A percentile compares a stretch with the other conserved stretches of the same genome.
These are phyloP conservation scores for Apotomis betuletana DNA, from an alignment of 2,888 invertebrate genomes.

Conservation along the genomic window DNA sequence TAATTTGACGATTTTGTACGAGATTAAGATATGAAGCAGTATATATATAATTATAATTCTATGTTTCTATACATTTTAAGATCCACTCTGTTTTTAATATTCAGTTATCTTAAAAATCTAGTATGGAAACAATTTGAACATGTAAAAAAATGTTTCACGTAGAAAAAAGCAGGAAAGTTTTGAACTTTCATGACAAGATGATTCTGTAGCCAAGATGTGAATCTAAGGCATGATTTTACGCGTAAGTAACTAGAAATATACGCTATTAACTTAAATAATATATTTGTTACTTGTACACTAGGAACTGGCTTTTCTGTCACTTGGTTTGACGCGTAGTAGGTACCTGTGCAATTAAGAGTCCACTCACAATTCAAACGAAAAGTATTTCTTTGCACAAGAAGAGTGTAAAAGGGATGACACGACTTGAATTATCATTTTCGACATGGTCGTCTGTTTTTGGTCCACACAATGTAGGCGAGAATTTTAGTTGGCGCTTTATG, in stretches of 20 bases:
- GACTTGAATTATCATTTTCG: not conserved
- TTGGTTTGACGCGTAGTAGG: not conserved
- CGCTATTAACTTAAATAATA: constrained; percentile 4
- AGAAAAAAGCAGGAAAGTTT: too few relatives aligned
- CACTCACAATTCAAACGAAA: not conserved
- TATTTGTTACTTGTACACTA: constrained; percentile 23
- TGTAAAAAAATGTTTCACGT: too few relatives aligned
- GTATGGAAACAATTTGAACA: too few relatives aligned
- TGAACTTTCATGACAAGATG: too few relatives aligned
- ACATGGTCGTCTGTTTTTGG: not conserved
- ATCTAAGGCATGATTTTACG: not conserved
- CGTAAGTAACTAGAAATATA: not conserved
- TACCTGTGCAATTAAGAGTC: not conserved
- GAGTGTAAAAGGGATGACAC: not conserved
- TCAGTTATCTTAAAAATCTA: too few relatives aligned
- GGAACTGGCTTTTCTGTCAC: constrained; percentile 30
- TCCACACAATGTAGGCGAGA: not conserved
- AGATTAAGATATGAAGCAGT: not conserved
- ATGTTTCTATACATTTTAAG: too few relatives aligned
- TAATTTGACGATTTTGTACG: not conserved
- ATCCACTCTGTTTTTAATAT: too few relatives aligned
- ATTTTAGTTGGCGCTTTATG: constrained; percentile 2
- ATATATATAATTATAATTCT: not conserved
- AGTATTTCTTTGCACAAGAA: not conserved
- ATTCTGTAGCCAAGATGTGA: not conserved